These are phyloP conservation scores for Caenorhabditis imperialis DNA, from an alignment of 2,888 invertebrate species.

Conservation along the genomic window DNA sequence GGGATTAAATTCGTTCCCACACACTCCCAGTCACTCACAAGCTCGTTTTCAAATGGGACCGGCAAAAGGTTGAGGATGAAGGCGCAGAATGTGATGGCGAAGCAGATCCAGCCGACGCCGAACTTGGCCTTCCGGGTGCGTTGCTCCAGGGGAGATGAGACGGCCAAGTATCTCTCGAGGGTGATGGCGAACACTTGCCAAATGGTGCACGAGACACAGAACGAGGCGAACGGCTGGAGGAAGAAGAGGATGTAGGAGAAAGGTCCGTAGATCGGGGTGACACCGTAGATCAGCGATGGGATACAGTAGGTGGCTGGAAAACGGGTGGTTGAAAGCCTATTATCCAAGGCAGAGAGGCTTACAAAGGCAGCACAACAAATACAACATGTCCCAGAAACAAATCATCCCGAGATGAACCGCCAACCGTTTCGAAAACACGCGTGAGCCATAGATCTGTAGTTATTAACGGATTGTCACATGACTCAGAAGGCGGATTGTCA, in stretches of 20 bases:
- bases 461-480: background rate
- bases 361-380: conserved; percentile 72
- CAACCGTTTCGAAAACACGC: conserved; percentile 73
- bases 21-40: conserved; percentile 46
- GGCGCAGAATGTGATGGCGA: conserved; percentile 67
- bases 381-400: conserved; percentile 74
- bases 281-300: conserved; percentile 62
- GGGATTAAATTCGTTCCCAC: too few species aligned
- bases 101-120: conserved; percentile 70
- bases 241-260: conserved; percentile 77
- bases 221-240: conserved; percentile 76
- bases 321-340: background rate
- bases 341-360: conserved; percentile 17
- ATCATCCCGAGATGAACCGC: conserved; percentile 74
- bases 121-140: conserved; percentile 74
- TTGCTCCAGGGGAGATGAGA: conserved; percentile 75
- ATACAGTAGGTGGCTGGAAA: conserved; percentile 60
- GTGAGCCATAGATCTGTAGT: conserved; percentile 69
- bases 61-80: conserved; percentile 72
- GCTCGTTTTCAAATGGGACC: conserved; percentile 73
- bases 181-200: conserved; percentile 78
- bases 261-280: conserved; percentile 65
- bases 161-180: conserved; percentile 75
- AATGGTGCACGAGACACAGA: conserved; percentile 76
- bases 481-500: too few species aligned